Evolutionary conservation across 2,113 vertebrate genomes (phyloP).

Genomic region (Polypterus senegalus): DNA sequence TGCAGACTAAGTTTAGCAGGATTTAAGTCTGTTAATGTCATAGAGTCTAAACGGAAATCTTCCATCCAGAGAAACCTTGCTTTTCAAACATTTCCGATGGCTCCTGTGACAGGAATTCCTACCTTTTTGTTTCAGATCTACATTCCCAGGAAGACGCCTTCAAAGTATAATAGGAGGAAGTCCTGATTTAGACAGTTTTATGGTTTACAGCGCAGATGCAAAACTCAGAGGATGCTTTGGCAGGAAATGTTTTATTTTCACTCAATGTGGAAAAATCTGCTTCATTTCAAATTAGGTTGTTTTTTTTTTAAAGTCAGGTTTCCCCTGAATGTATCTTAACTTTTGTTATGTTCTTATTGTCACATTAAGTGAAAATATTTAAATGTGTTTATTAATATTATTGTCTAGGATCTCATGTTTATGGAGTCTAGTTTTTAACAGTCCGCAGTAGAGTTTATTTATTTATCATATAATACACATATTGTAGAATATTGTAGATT

Average conservation of each 20-base stretch:
- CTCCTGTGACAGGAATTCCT: slow-evolving; percentile 81
- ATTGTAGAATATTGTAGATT: too few relatives aligned
- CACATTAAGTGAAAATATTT: slow-evolving; percentile 13
- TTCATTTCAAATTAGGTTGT: slow-evolving; percentile 19
- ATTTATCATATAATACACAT: neutral
- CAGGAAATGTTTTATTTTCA: slow-evolving; percentile 63
- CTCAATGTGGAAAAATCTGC: slow-evolving; percentile 56
- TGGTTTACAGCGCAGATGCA: slow-evolving; percentile 64
- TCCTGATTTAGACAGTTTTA: slow-evolving; percentile 84
- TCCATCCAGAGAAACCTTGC: slow-evolving; percentile 22
- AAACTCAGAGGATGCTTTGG: slow-evolving; percentile 58
- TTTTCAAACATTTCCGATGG: slow-evolving; percentile 54
- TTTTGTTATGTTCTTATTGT: neutral
- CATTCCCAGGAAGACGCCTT: slow-evolving; percentile 75
- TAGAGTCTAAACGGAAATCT: slow-evolving; percentile 21
- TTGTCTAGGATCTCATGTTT: slow-evolving; percentile 1
- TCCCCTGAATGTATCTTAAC: slow-evolving; percentile 6
- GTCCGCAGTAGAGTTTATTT: neutral
- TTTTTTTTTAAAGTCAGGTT: neutral
- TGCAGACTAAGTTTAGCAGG: neutral
- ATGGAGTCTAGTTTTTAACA: neutral
- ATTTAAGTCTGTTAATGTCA: slow-evolving; percentile 8
- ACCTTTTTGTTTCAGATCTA: slow-evolving; percentile 53
- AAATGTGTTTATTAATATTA: neutral
- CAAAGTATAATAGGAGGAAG: slow-evolving; percentile 91